Evolutionary conservation across 2,797 vertebrate species (phyloP), one percentile per base, ranked within the genome.

Genomic region (Myotis myotis): DNA sequence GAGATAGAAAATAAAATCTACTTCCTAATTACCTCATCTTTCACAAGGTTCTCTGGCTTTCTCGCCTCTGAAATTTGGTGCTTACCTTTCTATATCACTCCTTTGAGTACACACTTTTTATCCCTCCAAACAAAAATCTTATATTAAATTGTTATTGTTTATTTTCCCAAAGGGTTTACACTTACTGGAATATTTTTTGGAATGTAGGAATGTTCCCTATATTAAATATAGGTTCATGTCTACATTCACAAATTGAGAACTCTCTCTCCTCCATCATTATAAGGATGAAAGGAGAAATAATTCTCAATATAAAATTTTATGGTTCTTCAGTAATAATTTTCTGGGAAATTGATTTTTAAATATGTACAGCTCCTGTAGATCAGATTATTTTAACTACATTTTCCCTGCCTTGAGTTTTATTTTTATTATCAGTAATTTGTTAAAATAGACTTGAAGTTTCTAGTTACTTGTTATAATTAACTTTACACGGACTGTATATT

Each of bases 391-490:
- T 12, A 94, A 13, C 81, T 94, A 72, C 83, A 95, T 55, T 92
- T 87, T 96, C 4, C 1, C 8, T 38, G 17, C 78, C 7, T 47
- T 96, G 36, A 93, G 36, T 64, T 87, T 88, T 95, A 90, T 91
- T 91, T 97, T 96, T 75, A 33, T 92, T 44, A 82, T 51, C 36
- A 94, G 62, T 64, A 33, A 3, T 66, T 49, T 91, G 4, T 92
- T 96, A 30, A 79, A 87, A 71, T 86, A 93, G 84, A 4, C 19
- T 6, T 47, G 75, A 79, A 53, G 64, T 74, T 82, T 93, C n/a
- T 83, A 84, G 66, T 64, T 95, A 36, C 30, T 89, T 79, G 6
- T 90, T 97, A 19, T 68, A 91, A 92, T 88, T 95, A 95, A 16
- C 2, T 6, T 94, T 96, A 44, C 74, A 78, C 87, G 1, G 20